Evolutionary conservation across 1,140 invertebrate species (phyloP), one percentile per base, ranked within the genome.

Genomic region (Andricus grossulariae): DNA sequence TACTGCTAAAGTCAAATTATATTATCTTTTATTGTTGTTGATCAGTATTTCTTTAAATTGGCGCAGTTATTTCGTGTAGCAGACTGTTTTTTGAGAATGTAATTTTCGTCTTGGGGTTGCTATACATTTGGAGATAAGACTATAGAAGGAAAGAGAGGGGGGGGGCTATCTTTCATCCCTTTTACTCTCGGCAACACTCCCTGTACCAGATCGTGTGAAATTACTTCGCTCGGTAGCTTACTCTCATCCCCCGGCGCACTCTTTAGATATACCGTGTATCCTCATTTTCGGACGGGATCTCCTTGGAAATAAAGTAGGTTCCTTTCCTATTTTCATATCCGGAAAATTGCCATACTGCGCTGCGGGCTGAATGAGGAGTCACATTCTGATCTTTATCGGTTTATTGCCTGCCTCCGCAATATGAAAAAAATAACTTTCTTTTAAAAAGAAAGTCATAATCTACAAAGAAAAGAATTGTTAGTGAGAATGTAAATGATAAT

Each of bases 201-300:
- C 83, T 74, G 78, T 79, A 82, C 76, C 82, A 81, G 88, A 87
- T 83, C 89, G 88, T 89, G 88, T 89, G 89, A 91, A 91, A 91
- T 91, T 91, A 91, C 90, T 91, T 90, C 83, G 90, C 89, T 88
- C 80, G 87, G 89, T 87, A 90, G 90, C 89, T 91, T 91, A 90
- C 88, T 66, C 60, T 66, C 32, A 66, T 39, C 57, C 88, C 87
- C 85, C 86, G 72, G 76, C 79, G 74, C 82, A 77, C 75, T 80
- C 80, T 77, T 72, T 55, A 52, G 60, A 84, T 87, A 54, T 80
- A 82, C 83, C 87, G 88, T 89, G 87, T 90, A 90, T 91, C 88
- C 89, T 89, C 87, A 87, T 90, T 32, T 32, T 90, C 89, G 82
- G 85, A 75, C 76, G 83, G 86, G 88, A 91, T 89, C 85, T 88